Evolutionary conservation across 2,113 vertebrate species (phyloP).

Genomic region (Ptyas mucosa): DNA sequence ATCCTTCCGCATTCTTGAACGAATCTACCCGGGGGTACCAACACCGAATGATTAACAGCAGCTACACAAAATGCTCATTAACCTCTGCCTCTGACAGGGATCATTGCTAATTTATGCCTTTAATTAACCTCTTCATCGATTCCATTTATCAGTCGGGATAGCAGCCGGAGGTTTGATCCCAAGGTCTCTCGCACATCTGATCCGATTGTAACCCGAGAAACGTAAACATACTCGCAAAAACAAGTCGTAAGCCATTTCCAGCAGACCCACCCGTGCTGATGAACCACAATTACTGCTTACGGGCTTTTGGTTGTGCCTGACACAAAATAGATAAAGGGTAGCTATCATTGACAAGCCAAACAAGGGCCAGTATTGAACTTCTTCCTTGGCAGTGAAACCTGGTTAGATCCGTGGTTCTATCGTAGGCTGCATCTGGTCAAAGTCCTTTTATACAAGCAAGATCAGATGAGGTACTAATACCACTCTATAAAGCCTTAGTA

Average conservation of each 20-base stretch:
- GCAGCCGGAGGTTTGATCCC: not conserved
- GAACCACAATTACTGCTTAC: not conserved
- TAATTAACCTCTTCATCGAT: slow-evolving; percentile 18
- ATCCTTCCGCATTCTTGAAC: not conserved
- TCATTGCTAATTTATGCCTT: not conserved
- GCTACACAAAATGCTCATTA: not conserved
- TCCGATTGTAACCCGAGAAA: not conserved
- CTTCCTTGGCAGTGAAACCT: not conserved
- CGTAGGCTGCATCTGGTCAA: not conserved
- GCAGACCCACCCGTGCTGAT: not conserved
- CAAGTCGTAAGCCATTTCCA: not conserved
- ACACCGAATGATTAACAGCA: not conserved
- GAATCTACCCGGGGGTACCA: not conserved
- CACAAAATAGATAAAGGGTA: not conserved
- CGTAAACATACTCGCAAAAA: not conserved
- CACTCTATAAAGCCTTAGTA: too few relatives aligned
- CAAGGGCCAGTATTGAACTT: not conserved
- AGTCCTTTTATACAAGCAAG: not conserved
- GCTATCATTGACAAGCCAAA: not conserved
- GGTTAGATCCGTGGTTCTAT: not conserved
- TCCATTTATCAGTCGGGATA: not conserved
- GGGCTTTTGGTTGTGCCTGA: not conserved
- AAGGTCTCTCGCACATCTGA: not conserved
- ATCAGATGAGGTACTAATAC: too few relatives aligned
- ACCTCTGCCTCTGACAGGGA: not conserved